These are phyloP conservation scores for Ruditapes philippinarum DNA, from an alignment of 1,140 invertebrate species.

Conservation along the genomic window DNA sequence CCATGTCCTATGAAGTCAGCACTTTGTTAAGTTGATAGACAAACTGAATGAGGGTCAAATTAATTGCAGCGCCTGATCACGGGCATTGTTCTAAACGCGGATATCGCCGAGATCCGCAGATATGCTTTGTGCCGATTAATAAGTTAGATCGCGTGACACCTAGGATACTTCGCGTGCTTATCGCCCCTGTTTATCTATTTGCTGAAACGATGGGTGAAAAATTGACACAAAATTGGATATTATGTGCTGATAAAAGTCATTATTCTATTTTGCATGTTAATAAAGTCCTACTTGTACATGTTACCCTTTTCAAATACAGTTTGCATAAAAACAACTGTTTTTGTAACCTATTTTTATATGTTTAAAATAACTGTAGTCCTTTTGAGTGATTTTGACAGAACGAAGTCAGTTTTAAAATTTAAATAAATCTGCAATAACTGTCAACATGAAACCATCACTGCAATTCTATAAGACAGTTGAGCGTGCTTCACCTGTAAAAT, in stretches of 20 bases:
- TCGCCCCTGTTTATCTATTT: not conserved
- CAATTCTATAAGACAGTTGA: not conserved
- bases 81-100: not conserved
- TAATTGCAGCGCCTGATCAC: not conserved
- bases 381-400: no score
- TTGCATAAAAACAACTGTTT: no score
- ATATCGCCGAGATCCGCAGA: not conserved
- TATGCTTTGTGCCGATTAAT: not conserved
- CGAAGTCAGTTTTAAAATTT: no score
- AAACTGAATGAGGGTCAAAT: not conserved
- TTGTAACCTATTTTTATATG: no score
- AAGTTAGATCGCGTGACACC: constrained; percentile 11
- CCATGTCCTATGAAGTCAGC: not conserved
- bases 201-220: not conserved
- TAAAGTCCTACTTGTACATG: not conserved
- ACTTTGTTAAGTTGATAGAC: not conserved
- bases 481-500: not conserved
- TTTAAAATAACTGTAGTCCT: no score
- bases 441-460: no score
- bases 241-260: not conserved
- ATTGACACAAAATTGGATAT: constrained; percentile 3
- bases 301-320: no score
- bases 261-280: not conserved
- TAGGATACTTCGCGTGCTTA: not conserved
- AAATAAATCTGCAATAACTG: no score